Percentiles rank a stretch among this genome's conserved stretches.
These are phyloP conservation scores for Laticauda colubrina DNA, from an alignment of 2,113 vertebrate species.

Conservation along the genomic window DNA sequence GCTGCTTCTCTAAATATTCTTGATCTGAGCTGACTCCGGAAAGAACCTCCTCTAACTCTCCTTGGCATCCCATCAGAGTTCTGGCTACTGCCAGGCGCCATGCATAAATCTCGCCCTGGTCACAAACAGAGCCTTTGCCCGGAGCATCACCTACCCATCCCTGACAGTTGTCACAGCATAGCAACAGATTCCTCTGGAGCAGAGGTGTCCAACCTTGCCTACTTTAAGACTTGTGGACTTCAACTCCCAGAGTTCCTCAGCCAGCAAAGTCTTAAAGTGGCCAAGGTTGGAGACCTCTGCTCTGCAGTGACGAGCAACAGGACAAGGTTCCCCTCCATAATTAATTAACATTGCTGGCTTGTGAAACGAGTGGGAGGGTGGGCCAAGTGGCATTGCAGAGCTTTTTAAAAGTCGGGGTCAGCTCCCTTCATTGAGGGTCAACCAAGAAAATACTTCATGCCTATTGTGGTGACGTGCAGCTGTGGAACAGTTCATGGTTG, in stretches of 20 bases:
- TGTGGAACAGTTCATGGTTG: not conserved
- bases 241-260: no score
- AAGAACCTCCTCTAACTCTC: not conserved
- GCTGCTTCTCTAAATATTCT: not conserved
- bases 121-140: not conserved
- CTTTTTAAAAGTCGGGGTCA: not conserved
- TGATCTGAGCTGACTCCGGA: accelerated
- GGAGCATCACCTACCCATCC: no score
- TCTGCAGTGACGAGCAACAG: no score
- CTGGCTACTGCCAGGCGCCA: not conserved
- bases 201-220: no score
- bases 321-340: not conserved
- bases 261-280: no score
- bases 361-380: not conserved
- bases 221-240: no score
- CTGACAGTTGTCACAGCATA: not conserved
- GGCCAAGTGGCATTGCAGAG: not conserved
- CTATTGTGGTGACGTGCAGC: not conserved
- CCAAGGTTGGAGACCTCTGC: no score
- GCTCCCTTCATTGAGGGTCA: not conserved
- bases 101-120: accelerated
- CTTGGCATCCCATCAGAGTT: not conserved
- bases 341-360: not conserved
- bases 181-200: not conserved
- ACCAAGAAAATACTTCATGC: not conserved